Percentiles rank a stretch among this genome's conserved stretches.
These are phyloP conservation scores for Gandaritis pyraliata DNA, from an alignment of 2,888 invertebrate genomes.

Conservation along the genomic window DNA sequence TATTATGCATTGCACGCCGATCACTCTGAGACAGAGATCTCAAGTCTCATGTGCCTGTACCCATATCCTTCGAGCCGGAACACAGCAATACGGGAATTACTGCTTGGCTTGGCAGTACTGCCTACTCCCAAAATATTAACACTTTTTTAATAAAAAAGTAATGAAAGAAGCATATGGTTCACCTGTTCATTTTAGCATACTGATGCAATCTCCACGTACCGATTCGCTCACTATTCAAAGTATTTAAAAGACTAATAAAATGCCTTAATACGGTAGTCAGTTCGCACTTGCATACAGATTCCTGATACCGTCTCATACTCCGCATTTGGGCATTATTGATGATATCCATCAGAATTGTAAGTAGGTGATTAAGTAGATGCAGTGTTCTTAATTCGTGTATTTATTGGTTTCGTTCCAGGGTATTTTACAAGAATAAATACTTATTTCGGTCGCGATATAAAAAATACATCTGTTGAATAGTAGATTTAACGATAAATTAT, in stretches of 20 bases:
- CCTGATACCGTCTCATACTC: constrained; percentile 17
- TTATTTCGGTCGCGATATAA: too few relatives aligned
- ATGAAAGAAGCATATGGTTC: too few relatives aligned
- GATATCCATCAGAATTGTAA: constrained; percentile 26
- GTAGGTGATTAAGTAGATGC: constrained; percentile 21
- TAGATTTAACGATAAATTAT: too few relatives aligned
- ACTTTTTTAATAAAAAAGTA: too few relatives aligned
- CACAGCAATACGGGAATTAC: too few relatives aligned
- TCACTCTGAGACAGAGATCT: too few relatives aligned
- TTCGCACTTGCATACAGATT: constrained; percentile 29
- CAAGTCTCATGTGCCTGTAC: too few relatives aligned
- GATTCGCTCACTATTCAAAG: constrained; percentile 17
- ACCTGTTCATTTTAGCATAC: not conserved
- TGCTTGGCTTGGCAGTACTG: too few relatives aligned
- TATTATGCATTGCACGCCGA: too few relatives aligned
- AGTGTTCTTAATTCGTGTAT: constrained; percentile 31
- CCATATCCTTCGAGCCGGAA: too few relatives aligned
- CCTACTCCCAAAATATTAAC: too few relatives aligned
- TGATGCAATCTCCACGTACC: constrained; percentile 18
- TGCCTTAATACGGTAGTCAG: constrained; percentile 30
- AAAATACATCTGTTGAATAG: too few relatives aligned
- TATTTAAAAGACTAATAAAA: constrained; percentile 28
- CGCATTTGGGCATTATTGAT: constrained; percentile 25
- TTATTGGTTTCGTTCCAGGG: constrained; percentile 20
- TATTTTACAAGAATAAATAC: not conserved